Base-by-base conservation (phyloP, 2,888 invertebrate species). In the Pocota personata region DNA sequence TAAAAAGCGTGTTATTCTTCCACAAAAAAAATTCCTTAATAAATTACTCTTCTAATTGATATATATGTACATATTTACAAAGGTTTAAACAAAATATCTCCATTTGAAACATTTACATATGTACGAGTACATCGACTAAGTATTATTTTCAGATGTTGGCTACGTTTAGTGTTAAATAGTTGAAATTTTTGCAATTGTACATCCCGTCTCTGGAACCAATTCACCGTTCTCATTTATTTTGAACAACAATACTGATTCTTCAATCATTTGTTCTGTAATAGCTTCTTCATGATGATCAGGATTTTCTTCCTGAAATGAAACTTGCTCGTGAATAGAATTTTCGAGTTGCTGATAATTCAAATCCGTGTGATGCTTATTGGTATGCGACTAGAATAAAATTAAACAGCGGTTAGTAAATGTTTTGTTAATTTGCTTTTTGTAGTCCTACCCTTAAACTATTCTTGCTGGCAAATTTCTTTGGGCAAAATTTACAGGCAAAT, bases 241-340 rank as follows among this genome's bases (percentile, higher is more conserved):
- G n/a, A 73, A 73, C 30, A 67, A 10, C 8, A 80, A 8, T 8
- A 73, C 24, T 10, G 73, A 46, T 14, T 73, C 50, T 14, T 66
- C 58, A 16, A 24, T 19, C 6, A 24, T 46, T 57, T 64, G 35
- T 7, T 35, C 37, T 3, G 19, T 37, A 3, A 14, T 14, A 7
- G 10, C 12, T 7, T 37, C 21, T 50, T 12, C 30, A 8, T 40
- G 58, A 5, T 10, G n/a, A 16, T 43, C 16, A 10, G 32, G 1
- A 32, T 14, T 24, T 24, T 66, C 40, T 10, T 69, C 24, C 4
- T 52, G 55, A 30, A 35, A 8, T 50, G 14, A 7, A n/a, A 16
- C 12, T 6, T 35, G 1, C 2, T 37, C 52, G 2, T 5, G n/a
- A 19, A 3, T 40, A 2, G 1, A 12, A 12, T 66, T 27, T 3